Base-by-base conservation (phyloP, 2,888 invertebrate genomes). In the Acholoe squamosa region DNA sequence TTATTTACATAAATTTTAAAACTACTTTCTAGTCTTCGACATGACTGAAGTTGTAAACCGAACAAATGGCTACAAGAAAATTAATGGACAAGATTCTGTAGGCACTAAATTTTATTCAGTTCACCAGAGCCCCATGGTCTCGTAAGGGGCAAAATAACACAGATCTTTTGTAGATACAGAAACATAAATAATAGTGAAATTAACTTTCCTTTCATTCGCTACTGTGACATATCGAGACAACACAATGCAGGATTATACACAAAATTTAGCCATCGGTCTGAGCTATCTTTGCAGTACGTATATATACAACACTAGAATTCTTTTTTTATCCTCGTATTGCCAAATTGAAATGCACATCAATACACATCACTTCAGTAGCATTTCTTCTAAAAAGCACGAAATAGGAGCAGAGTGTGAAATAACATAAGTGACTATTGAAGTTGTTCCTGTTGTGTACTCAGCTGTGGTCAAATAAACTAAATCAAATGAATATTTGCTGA, bases 91-190 rank as follows among this genome's bases (percentile, higher is more conserved):
- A 25, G 31, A 12, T 25, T 80, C 5, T 80, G 80, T 80, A 80
- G 80, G 80, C 80, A 80, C 80, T 80, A 80, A 33, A 14, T 34
- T 80, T 80, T 80, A 34, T 80, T 80, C 43, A 80, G 43, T 80
- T 80, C 25, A 80, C 80, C 80, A 80, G 33, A 80, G 0, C 80
- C 80, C 80, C 80, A 14, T 80, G 16, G 34, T 80, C 80, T 80
- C 80, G 25, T 14, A 31, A 80, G 80, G 71, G 80, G 80, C 33
- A 80, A 80, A 80, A 80, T 80, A 80, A 80, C 80, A 80, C 80
- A 80, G 80, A 80, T 80, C 80, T 43, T 80, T 80, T 80, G 25
- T 80, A 14, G 43, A 34, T 80, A 80, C 33, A 34, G 80, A 80
- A 80, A 80, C 14, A 43, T 80, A 34, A 80, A 34, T 34, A 80